phyloP scores from a whole-genome alignment of 2,113 vertebrate genomes.

The Buteo buteo region DNA sequence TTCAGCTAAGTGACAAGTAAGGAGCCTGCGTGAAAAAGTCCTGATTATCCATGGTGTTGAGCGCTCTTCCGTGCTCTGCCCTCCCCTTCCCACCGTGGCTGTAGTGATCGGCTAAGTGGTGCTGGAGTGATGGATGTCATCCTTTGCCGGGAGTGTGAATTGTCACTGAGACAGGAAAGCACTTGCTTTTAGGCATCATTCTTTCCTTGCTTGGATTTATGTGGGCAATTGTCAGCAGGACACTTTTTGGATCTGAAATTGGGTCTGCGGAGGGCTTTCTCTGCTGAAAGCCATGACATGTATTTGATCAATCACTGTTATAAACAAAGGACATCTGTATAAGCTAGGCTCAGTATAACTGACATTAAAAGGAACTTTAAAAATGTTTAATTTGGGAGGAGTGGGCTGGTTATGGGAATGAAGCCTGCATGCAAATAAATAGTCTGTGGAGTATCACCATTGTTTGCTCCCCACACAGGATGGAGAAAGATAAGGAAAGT shows the following conservation, averaged over 20 bases:
- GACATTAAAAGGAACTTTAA: background rate
- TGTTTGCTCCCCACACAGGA: background rate
- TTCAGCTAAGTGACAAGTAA: background rate
- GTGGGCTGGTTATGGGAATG: background rate
- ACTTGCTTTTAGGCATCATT: background rate
- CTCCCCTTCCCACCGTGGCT: background rate
- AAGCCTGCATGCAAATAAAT: background rate
- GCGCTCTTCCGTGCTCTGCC: background rate
- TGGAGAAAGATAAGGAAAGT: background rate
- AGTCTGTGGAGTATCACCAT: background rate
- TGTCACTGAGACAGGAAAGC: background rate
- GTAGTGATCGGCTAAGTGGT: background rate
- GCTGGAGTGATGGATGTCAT: background rate
- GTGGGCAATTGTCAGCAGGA: background rate
- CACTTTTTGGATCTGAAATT: conserved; percentile 1
- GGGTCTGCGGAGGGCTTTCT: background rate
- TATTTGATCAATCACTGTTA: background rate
- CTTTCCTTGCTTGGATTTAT: conserved; percentile 19
- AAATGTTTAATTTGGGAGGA: background rate
- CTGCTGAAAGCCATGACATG: background rate
- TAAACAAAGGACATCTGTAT: background rate
- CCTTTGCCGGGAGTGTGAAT: background rate
- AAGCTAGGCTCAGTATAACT: background rate
- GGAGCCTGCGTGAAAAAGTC: background rate
- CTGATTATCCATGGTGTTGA: background rate